Conservation (phyloP, 2,113 vertebrate genomes). For the Cromileptes altivelis region DNA sequence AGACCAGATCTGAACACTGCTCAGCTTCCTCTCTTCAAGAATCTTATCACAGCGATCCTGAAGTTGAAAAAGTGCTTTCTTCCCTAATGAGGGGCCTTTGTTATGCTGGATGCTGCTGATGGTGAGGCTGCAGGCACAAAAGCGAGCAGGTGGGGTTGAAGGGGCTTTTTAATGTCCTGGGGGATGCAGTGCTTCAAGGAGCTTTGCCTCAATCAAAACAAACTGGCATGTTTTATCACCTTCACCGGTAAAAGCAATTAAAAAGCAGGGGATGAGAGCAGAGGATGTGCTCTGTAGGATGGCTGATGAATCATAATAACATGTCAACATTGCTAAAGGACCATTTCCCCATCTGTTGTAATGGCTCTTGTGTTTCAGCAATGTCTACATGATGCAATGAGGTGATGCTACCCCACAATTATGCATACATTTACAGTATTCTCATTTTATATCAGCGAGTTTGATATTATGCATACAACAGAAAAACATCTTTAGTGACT, state of each 20-base stretch:
- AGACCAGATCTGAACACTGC: neutral
- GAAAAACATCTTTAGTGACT: neutral
- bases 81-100: slow-evolving; percentile 14
- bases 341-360: neutral
- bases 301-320: slow-evolving; percentile 6
- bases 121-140: slow-evolving; percentile 26
- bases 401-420: neutral
- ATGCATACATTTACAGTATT: neutral
- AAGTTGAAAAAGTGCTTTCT: slow-evolving; percentile 18
- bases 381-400: slow-evolving; percentile 1
- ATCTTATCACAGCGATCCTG: neutral
- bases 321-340: slow-evolving; percentile 8
- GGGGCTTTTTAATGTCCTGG: slow-evolving; percentile 36
- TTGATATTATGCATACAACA: neutral
- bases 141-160: slow-evolving; percentile 31
- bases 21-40: neutral
- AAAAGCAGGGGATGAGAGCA: slow-evolving; percentile 21
- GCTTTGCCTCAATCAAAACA: slow-evolving; percentile 35
- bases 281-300: slow-evolving; percentile 8
- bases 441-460: neutral
- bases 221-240: slow-evolving; percentile 37
- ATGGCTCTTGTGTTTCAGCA: slow-evolving; percentile 1
- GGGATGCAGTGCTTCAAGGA: slow-evolving; percentile 20
- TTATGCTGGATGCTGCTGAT: slow-evolving; percentile 18
- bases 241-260: slow-evolving; percentile 41